Conservation (phyloP, 2,888 invertebrate genomes). For the Tenthredo scrophulariae region DNA sequence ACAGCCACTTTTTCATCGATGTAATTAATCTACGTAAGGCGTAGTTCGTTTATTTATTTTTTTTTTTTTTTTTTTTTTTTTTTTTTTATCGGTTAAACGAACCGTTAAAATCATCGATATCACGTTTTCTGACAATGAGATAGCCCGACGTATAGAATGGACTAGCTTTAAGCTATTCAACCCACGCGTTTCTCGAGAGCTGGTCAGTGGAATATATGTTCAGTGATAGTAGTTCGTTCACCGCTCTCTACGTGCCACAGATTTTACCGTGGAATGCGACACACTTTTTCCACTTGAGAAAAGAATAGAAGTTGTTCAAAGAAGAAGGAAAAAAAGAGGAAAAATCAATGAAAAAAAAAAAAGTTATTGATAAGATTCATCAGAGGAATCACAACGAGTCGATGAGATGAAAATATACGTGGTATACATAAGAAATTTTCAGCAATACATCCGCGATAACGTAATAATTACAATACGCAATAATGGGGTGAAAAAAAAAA, state of each 20-base stretch:
- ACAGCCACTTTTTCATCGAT: too few species aligned
- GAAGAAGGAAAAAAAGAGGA: neutral
- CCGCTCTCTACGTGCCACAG: neutral
- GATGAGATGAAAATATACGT: too few species aligned
- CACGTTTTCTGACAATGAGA: neutral
- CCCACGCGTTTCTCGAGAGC: constrained; percentile 31
- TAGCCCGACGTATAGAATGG: neutral
- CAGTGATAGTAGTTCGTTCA: constrained; percentile 37
- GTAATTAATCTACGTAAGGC: too few species aligned
- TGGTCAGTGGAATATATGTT: neutral
- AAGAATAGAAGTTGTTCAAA: neutral
- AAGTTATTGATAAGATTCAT: neutral
- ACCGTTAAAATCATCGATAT: constrained; percentile 2
- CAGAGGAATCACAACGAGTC: neutral
- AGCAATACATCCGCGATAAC: too few species aligned
- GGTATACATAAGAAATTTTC: too few species aligned
- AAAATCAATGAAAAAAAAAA: neutral
- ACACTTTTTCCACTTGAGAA: constrained; percentile 33
- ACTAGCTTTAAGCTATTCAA: constrained; percentile 36
- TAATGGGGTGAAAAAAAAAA: too few species aligned
- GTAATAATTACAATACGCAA: too few species aligned
- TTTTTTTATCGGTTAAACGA: neutral
- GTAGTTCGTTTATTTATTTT: too few species aligned
- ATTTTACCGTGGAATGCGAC: constrained; percentile 26
- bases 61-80: neutral